Base-by-base conservation (phyloP, 1,140 invertebrate genomes). In the Nymphalis io region DNA sequence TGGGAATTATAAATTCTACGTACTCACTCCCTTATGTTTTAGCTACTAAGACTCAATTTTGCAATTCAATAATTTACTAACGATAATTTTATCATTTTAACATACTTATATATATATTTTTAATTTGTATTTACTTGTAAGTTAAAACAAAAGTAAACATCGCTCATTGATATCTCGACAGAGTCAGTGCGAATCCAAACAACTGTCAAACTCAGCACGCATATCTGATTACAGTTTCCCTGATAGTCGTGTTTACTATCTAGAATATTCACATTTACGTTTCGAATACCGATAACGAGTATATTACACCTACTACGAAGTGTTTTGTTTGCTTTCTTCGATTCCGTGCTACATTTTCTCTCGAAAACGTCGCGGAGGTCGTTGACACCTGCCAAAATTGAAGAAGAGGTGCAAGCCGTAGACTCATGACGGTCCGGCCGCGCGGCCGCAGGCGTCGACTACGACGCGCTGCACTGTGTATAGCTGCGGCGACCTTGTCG, bases 321-420 rank as follows among this genome's bases (percentile, higher is more conserved):
- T 23, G 51, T 53, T 21, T 20, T 21, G 12, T 23, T 13, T n/a
- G 20, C 23, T 55, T 55, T 55, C 51, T 55, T 55, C 3, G 11
- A 5, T 51, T 0, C 15, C 16, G 16, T n/a, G 44, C 51, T 11
- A 18, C 11, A 53, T 23, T 55, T 55, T 15, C 51, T 23, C 21
- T 55, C 51, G 51, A 18, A 51, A 12, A 38, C 51, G 42, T 1
- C n/a, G 42, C 13, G 38, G 66, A 72, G 85, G 83, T 85, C 84
- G 73, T 82, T 83, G 87, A 87, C 85, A 73, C 74, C 71, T 83
- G 81, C 79, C 79, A 78, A 83, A 83, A 84, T 80, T 81, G 79
- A 76, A 81, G 77, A 39, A 46, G 46, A 51, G 46, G 55, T 63
- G 64, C 58, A 44, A 46, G 39, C 23, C 51, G 16, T 51, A 12